Base-by-base conservation (phyloP, 2,113 vertebrate species). In the Kryptolebias marmoratus region DNA sequence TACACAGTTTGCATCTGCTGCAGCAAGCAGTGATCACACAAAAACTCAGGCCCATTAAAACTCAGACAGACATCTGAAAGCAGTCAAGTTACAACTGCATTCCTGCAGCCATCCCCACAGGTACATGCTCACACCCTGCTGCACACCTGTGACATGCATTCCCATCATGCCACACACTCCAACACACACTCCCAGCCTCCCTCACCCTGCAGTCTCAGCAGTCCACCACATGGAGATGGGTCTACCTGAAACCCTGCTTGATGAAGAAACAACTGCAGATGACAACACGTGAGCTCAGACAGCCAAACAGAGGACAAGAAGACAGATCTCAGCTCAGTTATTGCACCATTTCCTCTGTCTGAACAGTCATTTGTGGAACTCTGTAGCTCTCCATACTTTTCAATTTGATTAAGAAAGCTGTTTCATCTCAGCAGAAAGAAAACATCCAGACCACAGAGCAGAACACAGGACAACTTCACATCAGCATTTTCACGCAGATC, bases 101-200 rank as follows among this genome's bases (percentile, higher is more conserved):
- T 74, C 58, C 75, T 83, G 54, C 59, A 64, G 50, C 32, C 45
- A 1, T 50, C 12, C 16, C 22, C 54, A 13, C 62, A 56, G n/a
- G 65, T 39, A 47, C 13, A 11, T 49, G 45, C 70, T 45, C 74
- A 78, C 80, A 16, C 80, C 75, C 65, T 64, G 59, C 68, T 54
- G 48, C 22, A 22, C 78, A 87, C 79, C 86, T 84, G 77, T 71
- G 61, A 54, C 22, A 70, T 16, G 11, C 84, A 86, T 91, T 91
- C 89, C 68, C 80, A 15, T 84, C 90, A 88, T 90, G 48, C 80
- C 84, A 14, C 27, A 44, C 49, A 71, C 69, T 50, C 22, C 48
- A 49, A n/a, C 58, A 68, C 70, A 47, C 76, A 66, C 71, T 69
- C 58, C 4, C 39, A 42, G 39, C 39, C 39, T 42, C 39, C 4